phyloP scores from a whole-genome alignment of 2,113 vertebrate species.

The Python bivittatus region DNA sequence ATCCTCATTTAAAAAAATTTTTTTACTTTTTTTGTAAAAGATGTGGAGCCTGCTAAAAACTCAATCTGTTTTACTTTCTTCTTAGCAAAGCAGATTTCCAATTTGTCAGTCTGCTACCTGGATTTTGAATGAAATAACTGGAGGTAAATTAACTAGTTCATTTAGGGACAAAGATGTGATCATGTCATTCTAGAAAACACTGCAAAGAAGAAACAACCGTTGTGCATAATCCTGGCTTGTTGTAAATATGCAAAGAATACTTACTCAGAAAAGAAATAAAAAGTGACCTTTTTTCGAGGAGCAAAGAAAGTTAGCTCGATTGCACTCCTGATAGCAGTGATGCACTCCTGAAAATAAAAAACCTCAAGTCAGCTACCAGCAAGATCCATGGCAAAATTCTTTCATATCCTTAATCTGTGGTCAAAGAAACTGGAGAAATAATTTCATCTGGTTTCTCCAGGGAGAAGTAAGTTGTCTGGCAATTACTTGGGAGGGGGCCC shows the following conservation, averaged over 20 bases:
- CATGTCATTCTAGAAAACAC: not conserved
- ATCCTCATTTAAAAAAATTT: not conserved
- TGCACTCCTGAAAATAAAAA: not conserved
- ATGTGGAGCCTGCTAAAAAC: not conserved
- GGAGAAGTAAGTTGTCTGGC: not conserved
- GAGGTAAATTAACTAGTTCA: not conserved
- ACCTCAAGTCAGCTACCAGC: not conserved
- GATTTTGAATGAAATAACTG: not conserved
- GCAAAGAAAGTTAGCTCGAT: not conserved
- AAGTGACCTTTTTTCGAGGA: not conserved
- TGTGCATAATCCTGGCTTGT: too few relatives aligned
- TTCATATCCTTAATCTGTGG: not conserved
- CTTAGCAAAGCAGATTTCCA: not conserved
- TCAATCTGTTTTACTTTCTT: not conserved
- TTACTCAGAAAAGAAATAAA: not conserved
- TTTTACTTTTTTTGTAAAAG: not conserved
- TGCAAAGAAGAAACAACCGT: too few relatives aligned
- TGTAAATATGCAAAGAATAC: not conserved
- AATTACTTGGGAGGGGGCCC: not conserved
- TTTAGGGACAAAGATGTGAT: not conserved
- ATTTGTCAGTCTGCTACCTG: not conserved
- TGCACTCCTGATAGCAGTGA: not conserved
- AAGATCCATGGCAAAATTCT: not conserved
- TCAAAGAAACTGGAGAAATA: not conserved
- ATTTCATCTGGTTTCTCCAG: not conserved